Conservation (phyloP, 2,888 invertebrate species). For the Callyntrura sp. region DNA sequence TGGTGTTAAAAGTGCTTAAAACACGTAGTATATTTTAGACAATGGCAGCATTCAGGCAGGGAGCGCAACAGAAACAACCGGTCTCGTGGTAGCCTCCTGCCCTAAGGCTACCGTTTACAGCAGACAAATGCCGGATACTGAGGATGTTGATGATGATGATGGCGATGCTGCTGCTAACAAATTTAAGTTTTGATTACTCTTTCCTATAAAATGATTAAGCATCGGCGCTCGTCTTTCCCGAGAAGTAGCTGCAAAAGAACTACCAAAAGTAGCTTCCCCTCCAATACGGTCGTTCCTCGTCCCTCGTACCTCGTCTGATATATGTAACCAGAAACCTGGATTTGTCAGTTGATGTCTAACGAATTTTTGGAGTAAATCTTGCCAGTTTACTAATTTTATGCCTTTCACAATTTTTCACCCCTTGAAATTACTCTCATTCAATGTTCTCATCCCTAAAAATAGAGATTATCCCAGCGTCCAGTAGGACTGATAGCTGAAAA, state of each 20-base stretch:
- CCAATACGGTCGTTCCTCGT: not conserved
- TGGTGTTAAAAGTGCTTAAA: not conserved
- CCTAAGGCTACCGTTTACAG: constrained; percentile 16
- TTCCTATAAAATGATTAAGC: not conserved
- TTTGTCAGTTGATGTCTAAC: too few relatives aligned
- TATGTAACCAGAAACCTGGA: constrained; percentile 11
- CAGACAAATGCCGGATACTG: not conserved
- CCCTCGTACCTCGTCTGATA: not conserved
- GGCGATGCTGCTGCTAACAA: constrained; percentile 11
- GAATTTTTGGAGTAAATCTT: too few relatives aligned
- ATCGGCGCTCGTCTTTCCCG: not conserved
- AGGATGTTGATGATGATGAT: not conserved
- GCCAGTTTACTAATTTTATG: constrained; percentile 35
- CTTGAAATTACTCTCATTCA: not conserved
- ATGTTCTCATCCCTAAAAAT: too few relatives aligned
- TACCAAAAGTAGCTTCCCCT: not conserved
- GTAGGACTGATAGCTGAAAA: too few relatives aligned
- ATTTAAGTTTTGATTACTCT: constrained; percentile 6
- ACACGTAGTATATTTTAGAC: not conserved
- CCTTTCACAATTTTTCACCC: constrained; percentile 1
- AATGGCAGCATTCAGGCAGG: not conserved
- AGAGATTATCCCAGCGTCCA: too few relatives aligned
- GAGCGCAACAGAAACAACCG: not conserved
- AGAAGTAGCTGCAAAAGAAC: not conserved
- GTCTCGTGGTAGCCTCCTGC: not conserved